Conservation (phyloP, 2,113 vertebrate genomes). For the Thymallus thymallus region DNA sequence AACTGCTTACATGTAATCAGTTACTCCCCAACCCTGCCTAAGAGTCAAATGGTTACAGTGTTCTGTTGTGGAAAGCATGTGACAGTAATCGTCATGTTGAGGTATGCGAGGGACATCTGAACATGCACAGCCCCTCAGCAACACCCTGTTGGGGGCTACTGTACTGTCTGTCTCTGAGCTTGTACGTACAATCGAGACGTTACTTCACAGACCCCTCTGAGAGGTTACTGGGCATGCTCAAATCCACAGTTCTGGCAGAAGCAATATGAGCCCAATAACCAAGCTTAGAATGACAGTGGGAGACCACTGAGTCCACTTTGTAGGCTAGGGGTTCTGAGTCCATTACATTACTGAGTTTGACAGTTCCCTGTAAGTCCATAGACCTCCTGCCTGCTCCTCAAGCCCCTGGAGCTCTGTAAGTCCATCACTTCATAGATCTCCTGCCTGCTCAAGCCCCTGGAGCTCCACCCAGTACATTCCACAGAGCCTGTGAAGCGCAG, state of each 20-base stretch:
- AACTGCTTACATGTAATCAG: too few species aligned
- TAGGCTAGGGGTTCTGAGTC: slow-evolving; percentile 16
- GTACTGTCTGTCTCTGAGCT: not conserved
- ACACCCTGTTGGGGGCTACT: not conserved
- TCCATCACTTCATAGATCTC: slow-evolving; percentile 46
- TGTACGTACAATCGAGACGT: slow-evolving; percentile 12
- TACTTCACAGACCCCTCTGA: slow-evolving; percentile 21
- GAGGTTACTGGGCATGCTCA: slow-evolving; percentile 20
- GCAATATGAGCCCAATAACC: slow-evolving; percentile 6
- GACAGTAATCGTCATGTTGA: not conserved
- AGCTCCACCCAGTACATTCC: slow-evolving; percentile 23
- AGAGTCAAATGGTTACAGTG: not conserved
- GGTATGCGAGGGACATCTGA: not conserved
- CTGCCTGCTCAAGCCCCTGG: slow-evolving; percentile 26
- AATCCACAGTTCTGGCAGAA: not conserved
- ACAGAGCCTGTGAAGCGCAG: slow-evolving; percentile 38
- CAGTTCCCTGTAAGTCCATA: slow-evolving; percentile 29
- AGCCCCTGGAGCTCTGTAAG: slow-evolving; percentile 22
- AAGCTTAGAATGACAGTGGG: slow-evolving; percentile 35
- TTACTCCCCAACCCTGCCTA: not conserved
- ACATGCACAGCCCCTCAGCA: not conserved
- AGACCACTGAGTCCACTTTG: slow-evolving; percentile 30
- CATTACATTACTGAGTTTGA: slow-evolving; percentile 43
- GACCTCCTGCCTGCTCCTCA: slow-evolving; percentile 29
- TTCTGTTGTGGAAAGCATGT: not conserved